Evolutionary conservation across 2,797 vertebrate genomes (phyloP), one percentile per base, ranked within the genome.

Genomic region (Macrochelys suwanniensis): DNA sequence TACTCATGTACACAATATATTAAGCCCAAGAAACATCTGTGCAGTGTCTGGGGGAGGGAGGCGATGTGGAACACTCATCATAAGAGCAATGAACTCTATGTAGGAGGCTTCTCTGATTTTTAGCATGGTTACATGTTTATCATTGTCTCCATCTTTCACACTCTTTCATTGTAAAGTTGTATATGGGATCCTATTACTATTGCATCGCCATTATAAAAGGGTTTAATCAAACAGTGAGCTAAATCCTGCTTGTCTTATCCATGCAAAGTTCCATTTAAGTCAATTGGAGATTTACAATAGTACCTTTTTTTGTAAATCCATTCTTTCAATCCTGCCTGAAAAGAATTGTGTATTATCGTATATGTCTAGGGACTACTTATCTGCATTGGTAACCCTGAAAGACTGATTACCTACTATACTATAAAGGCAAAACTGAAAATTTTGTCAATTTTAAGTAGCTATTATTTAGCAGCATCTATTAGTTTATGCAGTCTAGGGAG

Each of bases 351-450:
- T 42, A 19, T 5, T 23, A 13, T 26, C 16, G 6, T 51, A 31
- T 82, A 31, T 13, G 19, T 57, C 5, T 49, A 79, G 83, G 28
- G 11, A 53, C 84, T 59, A 47, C 42, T 80, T 80, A n/a, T 54
- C 10, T 57, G 11, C 10, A 71, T 68, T 5, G 81, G 47, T 50
- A 94, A 68, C 23, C 87, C 77, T 68, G 5, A n/a, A 57, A 6
- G 79, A n/a, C 7, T 6, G 56, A 82, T 90, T 86, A 65, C 61
- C 45, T 86, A 88, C 11, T 80, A 28, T 82, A 33, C 4, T 82
- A 7, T 15, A 85, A 42, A 31, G 80, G 49, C 4, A 42, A 1
- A 19, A 49, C 5, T 1, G 2, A 4, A 5, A 1, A 1, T 92
- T 78, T 13, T 80, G 82, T 31, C 83, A 17, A 79, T 81, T 10